phyloP scores from a whole-genome alignment of 2,113 vertebrate genomes.

The Elaphurus davidianus region DNA sequence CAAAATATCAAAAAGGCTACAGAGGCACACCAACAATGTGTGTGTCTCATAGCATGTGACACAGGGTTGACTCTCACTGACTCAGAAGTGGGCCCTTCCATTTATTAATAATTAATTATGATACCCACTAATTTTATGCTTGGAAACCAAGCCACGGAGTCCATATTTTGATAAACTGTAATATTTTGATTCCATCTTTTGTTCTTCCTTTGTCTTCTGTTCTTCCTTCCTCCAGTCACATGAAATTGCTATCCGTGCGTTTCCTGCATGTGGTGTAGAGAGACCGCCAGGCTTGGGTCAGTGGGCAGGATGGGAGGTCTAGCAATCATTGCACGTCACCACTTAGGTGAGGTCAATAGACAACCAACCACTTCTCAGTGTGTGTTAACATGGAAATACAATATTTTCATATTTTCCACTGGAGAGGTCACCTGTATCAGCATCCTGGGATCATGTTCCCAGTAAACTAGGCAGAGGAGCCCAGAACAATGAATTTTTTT shows the following conservation, averaged over 20 bases:
- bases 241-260: background rate
- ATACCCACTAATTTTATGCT: background rate
- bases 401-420: background rate
- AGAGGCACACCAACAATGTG: background rate
- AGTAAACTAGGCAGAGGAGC: background rate
- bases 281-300: background rate
- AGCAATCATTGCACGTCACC: background rate
- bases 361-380: background rate
- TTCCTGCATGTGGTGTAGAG: background rate
- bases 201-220: background rate
- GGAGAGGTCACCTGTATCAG: background rate
- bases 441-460: background rate
- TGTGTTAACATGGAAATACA: background rate
- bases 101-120: background rate
- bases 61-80: background rate
- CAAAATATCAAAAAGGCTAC: background rate
- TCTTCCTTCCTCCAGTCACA: background rate
- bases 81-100: background rate
- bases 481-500: background rate
- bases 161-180: background rate
- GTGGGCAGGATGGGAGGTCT: background rate
- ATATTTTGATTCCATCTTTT: background rate
- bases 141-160: background rate
- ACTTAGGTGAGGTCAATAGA: background rate
- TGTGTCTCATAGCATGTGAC: background rate